Percentiles rank a stretch among this genome's conserved stretches.
These are phyloP conservation scores for Acronicta aceris DNA, from an alignment of 2,888 invertebrate species.

Conservation along the genomic window DNA sequence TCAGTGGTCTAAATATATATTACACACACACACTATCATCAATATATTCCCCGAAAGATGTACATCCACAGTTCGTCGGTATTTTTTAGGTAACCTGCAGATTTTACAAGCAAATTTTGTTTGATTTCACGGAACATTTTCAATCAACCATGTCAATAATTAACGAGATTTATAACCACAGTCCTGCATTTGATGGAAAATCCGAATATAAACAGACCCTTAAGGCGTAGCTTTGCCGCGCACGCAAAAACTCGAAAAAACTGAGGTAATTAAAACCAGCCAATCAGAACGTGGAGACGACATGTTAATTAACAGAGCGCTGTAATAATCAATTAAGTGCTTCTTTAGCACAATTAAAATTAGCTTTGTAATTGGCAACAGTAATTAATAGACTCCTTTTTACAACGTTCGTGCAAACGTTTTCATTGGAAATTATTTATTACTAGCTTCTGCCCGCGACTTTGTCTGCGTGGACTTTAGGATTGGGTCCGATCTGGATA, in stretches of 20 bases:
- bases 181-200: slow-evolving; percentile 33
- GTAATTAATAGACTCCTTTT: slow-evolving; percentile 47
- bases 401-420: slow-evolving; percentile 29
- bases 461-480: no score
- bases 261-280: slow-evolving; percentile 59
- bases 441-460: no score
- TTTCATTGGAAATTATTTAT: slow-evolving; percentile 19
- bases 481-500: no score
- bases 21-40: no score
- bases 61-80: no score
- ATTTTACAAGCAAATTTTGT: neutral
- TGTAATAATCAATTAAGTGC: slow-evolving; percentile 66
- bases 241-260: slow-evolving; percentile 37
- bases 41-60: no score
- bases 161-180: slow-evolving; percentile 3
- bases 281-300: slow-evolving; percentile 64
- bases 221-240: slow-evolving; percentile 17
- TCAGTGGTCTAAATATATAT: no score
- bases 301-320: slow-evolving; percentile 68
- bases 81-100: no score
- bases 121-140: neutral
- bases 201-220: slow-evolving; percentile 33
- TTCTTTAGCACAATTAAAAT: slow-evolving; percentile 63
- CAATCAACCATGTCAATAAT: slow-evolving; percentile 2
- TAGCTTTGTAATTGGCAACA: slow-evolving; percentile 60